Evolutionary conservation across 2,888 invertebrate genomes (phyloP).

Genomic region (Drosophila maculinotata): DNA sequence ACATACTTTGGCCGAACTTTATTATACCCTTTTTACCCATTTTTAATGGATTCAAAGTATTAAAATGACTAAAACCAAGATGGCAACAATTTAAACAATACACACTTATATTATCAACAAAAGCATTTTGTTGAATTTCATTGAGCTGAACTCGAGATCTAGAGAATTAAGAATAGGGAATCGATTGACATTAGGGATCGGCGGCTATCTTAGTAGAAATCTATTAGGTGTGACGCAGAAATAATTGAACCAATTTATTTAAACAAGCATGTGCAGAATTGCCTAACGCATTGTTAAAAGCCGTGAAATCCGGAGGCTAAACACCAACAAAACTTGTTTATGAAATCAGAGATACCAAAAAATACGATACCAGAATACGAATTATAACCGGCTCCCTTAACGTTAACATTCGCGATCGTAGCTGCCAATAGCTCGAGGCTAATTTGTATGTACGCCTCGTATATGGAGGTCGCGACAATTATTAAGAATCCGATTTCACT

Average conservation of each 20-base stretch:
- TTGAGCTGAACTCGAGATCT: constrained; percentile 23
- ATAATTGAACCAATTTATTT: constrained; percentile 76
- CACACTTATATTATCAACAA: constrained; percentile 57
- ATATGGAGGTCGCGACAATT: constrained; percentile 47
- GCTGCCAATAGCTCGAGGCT: constrained; percentile 42
- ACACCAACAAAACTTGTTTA: constrained; percentile 64
- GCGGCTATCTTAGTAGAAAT: constrained; percentile 40
- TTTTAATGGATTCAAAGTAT: no score
- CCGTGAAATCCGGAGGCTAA: constrained; percentile 61
- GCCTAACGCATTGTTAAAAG: constrained; percentile 73
- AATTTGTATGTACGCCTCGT: constrained; percentile 56
- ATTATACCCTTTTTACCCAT: no score
- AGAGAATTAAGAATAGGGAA: constrained; percentile 9
- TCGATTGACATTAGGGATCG: constrained; percentile 40
- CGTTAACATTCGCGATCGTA: background rate
- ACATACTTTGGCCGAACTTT: no score
- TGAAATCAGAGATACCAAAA: constrained; percentile 52
- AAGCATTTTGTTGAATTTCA: constrained; percentile 40
- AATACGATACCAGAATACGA: constrained; percentile 36
- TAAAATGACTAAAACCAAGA: no score
- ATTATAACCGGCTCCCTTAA: constrained; percentile 63
- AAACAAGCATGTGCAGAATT: constrained; percentile 56
- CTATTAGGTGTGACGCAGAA: constrained; percentile 79
- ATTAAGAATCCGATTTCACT: constrained; percentile 21
- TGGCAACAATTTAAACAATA: constrained; percentile 50